Conservation (phyloP, 2,113 vertebrate species). For the Mus spicilegus region DNA sequence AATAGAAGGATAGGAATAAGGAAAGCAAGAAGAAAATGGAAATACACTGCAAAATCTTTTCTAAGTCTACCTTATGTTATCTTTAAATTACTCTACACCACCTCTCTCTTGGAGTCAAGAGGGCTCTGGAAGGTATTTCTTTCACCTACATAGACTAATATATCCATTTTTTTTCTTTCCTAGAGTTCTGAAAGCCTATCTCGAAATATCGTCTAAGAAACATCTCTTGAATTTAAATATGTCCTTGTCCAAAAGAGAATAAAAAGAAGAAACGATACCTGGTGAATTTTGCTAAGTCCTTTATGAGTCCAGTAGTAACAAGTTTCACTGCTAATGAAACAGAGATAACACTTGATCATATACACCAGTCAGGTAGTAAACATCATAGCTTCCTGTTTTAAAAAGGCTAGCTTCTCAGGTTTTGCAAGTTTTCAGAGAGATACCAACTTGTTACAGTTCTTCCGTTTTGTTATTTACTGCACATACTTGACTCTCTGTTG, state of each 20-base stretch:
- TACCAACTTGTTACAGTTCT: slow-evolving; percentile 55
- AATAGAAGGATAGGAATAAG: neutral
- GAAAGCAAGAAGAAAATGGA: neutral
- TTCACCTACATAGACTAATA: neutral
- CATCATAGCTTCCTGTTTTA: slow-evolving; percentile 71
- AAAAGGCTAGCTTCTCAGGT: neutral
- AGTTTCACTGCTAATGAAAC: neutral
- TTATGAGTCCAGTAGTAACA: neutral
- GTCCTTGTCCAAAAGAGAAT: neutral
- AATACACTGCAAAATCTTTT: neutral
- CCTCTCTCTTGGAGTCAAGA: neutral
- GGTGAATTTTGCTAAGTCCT: neutral
- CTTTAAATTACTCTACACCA: neutral
- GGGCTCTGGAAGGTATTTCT: neutral
- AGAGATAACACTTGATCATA: slow-evolving; percentile 10
- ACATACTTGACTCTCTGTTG: neutral
- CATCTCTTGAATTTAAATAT: neutral
- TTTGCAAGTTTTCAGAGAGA: slow-evolving; percentile 71
- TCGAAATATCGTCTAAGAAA: neutral
- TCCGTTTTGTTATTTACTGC: slow-evolving; percentile 24
- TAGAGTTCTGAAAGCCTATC: neutral
- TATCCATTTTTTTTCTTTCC: neutral
- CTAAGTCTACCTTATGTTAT: neutral
- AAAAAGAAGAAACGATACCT: slow-evolving; percentile 24
- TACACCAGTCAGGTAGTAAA: slow-evolving; percentile 26